Percentiles rank a stretch among this genome's conserved stretches.
These are phyloP conservation scores for Acyrthosiphon pisum DNA, from an alignment of 1,140 invertebrate genomes.

Conservation along the genomic window DNA sequence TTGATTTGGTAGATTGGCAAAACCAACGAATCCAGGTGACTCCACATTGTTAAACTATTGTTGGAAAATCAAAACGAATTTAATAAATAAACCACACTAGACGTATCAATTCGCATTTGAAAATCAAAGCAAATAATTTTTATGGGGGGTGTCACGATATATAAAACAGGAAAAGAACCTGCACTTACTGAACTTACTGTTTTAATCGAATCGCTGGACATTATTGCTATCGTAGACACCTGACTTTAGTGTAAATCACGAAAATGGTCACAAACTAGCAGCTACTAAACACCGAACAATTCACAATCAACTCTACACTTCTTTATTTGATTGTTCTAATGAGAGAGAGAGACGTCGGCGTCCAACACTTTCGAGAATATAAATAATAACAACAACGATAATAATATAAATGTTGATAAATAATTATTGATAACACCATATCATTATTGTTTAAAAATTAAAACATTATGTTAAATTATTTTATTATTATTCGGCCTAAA, in stretches of 20 bases:
- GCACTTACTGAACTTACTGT: slow-evolving; percentile 61
- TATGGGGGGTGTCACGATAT: too few species aligned
- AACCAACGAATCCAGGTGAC: slow-evolving; percentile 88
- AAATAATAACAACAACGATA: not conserved
- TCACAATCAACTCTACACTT: not conserved
- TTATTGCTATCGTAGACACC: slow-evolving; percentile 38
- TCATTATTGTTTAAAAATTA: not conserved
- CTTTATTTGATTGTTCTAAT: not conserved
- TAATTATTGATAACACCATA: slow-evolving; percentile 2
- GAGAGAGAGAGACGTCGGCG: not conserved
- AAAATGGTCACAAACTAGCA: not conserved
- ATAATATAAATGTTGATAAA: not conserved
- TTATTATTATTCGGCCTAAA: too few species aligned
- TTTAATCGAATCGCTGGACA: slow-evolving; percentile 65
- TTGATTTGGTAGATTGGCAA: slow-evolving; percentile 95
- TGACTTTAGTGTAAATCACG: not conserved
- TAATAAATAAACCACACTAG: not conserved
- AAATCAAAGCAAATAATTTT: not conserved
- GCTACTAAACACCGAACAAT: not conserved
- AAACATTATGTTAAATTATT: too few species aligned
- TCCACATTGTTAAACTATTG: slow-evolving; percentile 80
- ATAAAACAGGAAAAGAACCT: slow-evolving; percentile 38
- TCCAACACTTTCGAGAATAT: not conserved
- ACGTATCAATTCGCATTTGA: not conserved
- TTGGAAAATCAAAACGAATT: slow-evolving; percentile 56